Conservation (phyloP, 2,888 invertebrate genomes). For the Leucozona laternaria region DNA sequence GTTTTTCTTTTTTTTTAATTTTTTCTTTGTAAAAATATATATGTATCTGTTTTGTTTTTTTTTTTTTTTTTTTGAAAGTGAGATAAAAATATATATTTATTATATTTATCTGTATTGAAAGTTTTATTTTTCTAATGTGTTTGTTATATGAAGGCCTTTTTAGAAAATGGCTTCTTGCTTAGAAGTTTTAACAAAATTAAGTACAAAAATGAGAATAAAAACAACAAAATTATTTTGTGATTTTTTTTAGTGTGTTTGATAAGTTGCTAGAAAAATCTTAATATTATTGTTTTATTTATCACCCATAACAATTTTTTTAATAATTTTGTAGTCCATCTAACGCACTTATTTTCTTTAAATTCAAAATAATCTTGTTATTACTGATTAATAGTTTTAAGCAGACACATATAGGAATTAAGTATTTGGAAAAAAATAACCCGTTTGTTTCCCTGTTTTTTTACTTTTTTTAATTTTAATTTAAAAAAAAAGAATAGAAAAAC, state of each 20-base stretch:
- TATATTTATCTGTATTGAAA: constrained; percentile 42
- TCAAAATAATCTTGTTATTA: constrained; percentile 61
- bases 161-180: constrained; percentile 39
- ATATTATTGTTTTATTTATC: constrained; percentile 71
- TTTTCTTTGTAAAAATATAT: constrained; percentile 74
- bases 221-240: constrained; percentile 2
- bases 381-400: constrained; percentile 57
- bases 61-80: constrained; percentile 55
- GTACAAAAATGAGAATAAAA: constrained; percentile 60
- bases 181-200: constrained; percentile 53
- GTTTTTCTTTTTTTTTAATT: constrained; percentile 41
- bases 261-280: constrained; percentile 61
- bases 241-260: constrained; percentile 41
- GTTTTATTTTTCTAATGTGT: constrained; percentile 40
- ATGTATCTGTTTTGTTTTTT: constrained; percentile 72
- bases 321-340: constrained; percentile 23
- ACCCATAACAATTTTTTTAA: constrained; percentile 53
- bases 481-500: constrained; percentile 8
- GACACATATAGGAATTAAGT: constrained; percentile 45
- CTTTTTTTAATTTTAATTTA: constrained; percentile 8
- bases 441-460: constrained; percentile 44
- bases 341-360: constrained; percentile 13
- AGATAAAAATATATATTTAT: constrained; percentile 73
- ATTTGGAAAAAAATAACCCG: constrained; percentile 22
- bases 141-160: constrained; percentile 60